Percentiles rank a stretch among this genome's conserved stretches.
phyloP scores from a whole-genome alignment of 2,888 invertebrate genomes.

The Phragmatobia fuliginosa region DNA sequence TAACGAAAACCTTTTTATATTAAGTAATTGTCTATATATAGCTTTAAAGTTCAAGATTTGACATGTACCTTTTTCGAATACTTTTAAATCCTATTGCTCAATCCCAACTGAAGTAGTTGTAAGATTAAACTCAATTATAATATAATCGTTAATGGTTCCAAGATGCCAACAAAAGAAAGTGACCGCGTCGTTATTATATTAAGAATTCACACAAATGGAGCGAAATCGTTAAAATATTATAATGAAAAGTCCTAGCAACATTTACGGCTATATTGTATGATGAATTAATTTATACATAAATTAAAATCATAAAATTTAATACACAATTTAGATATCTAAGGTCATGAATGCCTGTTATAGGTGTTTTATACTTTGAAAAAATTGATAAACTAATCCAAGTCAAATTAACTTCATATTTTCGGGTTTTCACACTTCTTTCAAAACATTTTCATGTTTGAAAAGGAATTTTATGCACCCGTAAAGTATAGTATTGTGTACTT shows the following conservation, averaged over 20 bases:
- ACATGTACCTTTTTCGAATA: neutral
- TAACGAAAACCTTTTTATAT: no score
- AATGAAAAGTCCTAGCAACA: neutral
- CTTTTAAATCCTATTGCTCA: neutral
- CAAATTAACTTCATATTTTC: neutral
- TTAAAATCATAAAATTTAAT: neutral
- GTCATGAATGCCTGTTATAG: neutral
- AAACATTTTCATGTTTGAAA: neutral
- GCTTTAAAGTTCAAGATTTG: neutral
- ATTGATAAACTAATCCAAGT: neutral
- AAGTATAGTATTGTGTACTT: neutral
- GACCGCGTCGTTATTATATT: neutral
- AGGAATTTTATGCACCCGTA: neutral
- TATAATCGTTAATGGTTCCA: neutral
- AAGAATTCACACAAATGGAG: neutral
- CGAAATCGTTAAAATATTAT: conserved; percentile 6
- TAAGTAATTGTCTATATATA: no score
- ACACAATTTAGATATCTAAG: neutral
- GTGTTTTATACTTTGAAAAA: neutral
- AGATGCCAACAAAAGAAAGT: neutral
- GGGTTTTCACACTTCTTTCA: no score
- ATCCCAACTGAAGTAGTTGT: neutral
- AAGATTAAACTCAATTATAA: neutral
- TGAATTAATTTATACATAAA: no score
- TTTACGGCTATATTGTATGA: conserved; percentile 1